Evolutionary conservation across 2,113 vertebrate species (phyloP).

Genomic region (Calonectris borealis): DNA sequence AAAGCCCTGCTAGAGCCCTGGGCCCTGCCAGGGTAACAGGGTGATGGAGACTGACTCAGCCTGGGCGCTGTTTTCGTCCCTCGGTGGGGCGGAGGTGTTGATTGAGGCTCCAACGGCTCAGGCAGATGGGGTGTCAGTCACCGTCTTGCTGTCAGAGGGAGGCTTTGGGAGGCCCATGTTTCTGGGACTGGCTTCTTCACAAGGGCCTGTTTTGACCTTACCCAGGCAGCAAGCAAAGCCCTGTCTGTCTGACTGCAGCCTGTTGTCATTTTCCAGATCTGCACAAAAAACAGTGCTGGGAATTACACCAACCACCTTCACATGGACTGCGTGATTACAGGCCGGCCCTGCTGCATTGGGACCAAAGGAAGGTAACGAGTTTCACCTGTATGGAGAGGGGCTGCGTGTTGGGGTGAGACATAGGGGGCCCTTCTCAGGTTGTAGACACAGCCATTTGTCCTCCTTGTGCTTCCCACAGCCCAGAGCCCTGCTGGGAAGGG

Average conservation of each 20-base stretch:
- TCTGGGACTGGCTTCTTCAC: neutral
- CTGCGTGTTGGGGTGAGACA: neutral
- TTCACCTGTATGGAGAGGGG: neutral
- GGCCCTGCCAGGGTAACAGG: neutral
- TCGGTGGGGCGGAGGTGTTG: neutral
- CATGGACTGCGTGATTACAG: slow-evolving; percentile 95
- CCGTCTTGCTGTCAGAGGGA: neutral
- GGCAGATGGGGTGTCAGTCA: neutral
- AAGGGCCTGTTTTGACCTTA: neutral
- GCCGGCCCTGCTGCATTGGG: slow-evolving; percentile 96
- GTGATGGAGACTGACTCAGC: neutral
- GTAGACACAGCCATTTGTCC: neutral
- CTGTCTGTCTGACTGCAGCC: neutral
- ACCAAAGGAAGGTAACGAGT: slow-evolving; percentile 94
- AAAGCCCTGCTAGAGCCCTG: neutral
- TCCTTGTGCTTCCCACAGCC: neutral
- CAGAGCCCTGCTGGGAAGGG: neutral
- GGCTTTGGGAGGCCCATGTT: neutral
- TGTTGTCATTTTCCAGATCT: slow-evolving; percentile 80
- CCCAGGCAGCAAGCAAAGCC: neutral
- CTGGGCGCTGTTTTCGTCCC: neutral
- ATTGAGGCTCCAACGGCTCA: neutral
- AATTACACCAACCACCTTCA: slow-evolving; percentile 97
- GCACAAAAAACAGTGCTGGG: slow-evolving; percentile 92
- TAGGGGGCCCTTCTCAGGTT: neutral